These are phyloP conservation scores for Brachyalestes nurse DNA, from an alignment of 2,797 vertebrate genomes.

Conservation along the genomic window DNA sequence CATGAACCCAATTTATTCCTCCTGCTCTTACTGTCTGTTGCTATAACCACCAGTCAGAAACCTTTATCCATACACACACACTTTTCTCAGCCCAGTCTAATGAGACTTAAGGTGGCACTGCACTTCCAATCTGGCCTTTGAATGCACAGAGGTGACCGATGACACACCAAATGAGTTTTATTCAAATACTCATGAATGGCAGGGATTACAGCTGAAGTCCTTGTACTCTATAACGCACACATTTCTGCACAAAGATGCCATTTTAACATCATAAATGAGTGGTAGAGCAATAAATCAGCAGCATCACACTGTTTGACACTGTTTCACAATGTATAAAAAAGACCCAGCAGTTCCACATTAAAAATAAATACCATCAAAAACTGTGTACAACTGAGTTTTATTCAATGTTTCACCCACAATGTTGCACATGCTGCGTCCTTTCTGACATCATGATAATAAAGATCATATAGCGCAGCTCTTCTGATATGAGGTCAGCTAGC, in stretches of 20 bases:
- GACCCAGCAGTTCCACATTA: too few relatives aligned
- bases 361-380: too few relatives aligned
- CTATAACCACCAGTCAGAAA: conserved; percentile 41
- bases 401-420: too few relatives aligned
- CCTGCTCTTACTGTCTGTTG: conserved; percentile 15
- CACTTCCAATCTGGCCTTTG: neutral
- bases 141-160: conserved; percentile 32
- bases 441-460: too few relatives aligned
- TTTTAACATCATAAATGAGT: conserved; percentile 40
- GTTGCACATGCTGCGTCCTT: too few relatives aligned
- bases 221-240: conserved; percentile 29
- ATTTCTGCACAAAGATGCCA: conserved; percentile 22
- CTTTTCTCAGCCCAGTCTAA: conserved; percentile 35
- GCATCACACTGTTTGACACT: conserved; percentile 49
- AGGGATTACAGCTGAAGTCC: conserved; percentile 38
- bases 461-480: too few relatives aligned
- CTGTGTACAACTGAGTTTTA: too few relatives aligned
- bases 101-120: conserved; percentile 41
- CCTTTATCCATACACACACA: conserved; percentile 34
- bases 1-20: conserved; percentile 44
- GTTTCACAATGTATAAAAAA: too few relatives aligned
- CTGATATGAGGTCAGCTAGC: neutral
- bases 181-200: neutral
- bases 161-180: conserved; percentile 7
- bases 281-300: conserved; percentile 52